A percentile compares a stretch with the other conserved stretches of the same genome.
These are phyloP conservation scores for Astur gentilis DNA, from an alignment of 2,113 vertebrate species.

Conservation along the genomic window DNA sequence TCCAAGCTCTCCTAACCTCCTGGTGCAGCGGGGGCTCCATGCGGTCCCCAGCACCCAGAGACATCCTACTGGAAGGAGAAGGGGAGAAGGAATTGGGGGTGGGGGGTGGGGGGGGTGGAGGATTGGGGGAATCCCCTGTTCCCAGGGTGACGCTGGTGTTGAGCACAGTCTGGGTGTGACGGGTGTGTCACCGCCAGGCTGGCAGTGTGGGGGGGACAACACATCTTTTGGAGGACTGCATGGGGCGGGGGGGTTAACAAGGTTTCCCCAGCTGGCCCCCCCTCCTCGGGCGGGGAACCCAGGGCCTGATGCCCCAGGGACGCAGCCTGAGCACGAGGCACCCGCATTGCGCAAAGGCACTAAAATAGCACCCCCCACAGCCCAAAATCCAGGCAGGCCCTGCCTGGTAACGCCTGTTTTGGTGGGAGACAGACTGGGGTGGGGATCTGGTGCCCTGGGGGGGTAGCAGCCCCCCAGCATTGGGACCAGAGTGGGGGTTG, in stretches of 20 bases:
- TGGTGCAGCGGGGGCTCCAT: accelerated
- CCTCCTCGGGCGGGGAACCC: neutral
- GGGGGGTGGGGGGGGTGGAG: no score
- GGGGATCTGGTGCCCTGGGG: neutral
- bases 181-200: neutral
- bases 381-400: neutral
- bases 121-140: neutral
- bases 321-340: neutral
- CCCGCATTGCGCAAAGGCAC: neutral
- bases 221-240: neutral
- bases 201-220: neutral
- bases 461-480: neutral
- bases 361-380: neutral
- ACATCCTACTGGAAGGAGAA: neutral
- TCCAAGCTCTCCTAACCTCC: neutral
- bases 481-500: neutral
- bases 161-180: neutral
- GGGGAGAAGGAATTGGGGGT: no score
- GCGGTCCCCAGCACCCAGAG: neutral
- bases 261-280: neutral
- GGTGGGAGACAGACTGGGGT: neutral
- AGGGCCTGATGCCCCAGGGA: neutral
- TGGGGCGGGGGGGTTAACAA: neutral
- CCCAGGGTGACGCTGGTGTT: no score
- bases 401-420: neutral